Base-by-base conservation (phyloP, 1,140 invertebrate genomes). In the Drosophila ercepeae region DNA sequence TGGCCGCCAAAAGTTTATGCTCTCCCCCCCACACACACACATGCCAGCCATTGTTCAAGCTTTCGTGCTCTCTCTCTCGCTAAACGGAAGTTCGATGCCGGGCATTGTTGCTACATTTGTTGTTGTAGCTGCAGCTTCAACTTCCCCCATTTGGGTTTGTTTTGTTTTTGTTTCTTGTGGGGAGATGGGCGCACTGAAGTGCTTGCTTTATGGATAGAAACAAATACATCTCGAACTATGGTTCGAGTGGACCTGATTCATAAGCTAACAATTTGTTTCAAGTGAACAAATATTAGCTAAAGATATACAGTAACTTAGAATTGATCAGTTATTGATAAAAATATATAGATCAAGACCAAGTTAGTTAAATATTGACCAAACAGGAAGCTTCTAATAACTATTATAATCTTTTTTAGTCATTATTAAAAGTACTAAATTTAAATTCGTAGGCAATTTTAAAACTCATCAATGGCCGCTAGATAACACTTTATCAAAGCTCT, bases 81-180 rank as follows among this genome's bases (percentile, higher is more conserved):
- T 23, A 21, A 64, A 72, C 71, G 81, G 81, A 83, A 86, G 75
- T 83, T 79, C 60, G 39, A 42, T 36, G 68, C 57, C 39, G 68
- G 54, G 23, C 18, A 44, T 48, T 48, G 25, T 60, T 81, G 27
- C 52, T 75, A 51, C 32, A 46, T 25, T 41, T 59, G 48, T 45
- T 49, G 14, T 64, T 72, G 48, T 16, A 60, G 32, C 8, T 23
- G 53, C 61, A 65, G 54, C 63, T 52, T 51, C 53, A 48, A 57
- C 68, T 77, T 61, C 49, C 36, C 34, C 44, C 32, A 36, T n/a
- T 41, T n/a, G 4, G 23, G 36, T 46, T 19, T 51, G 21, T 36
- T 45, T 23, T 63, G 44, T 19, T 34, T 55, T 29, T 61, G 59
- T 19, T n/a, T 25, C 29, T 46, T 11, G 18, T 59, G 39, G 4